These are phyloP conservation scores for Petrolisthes manimaculis DNA, from an alignment of 2,888 invertebrate species.

Conservation along the genomic window DNA sequence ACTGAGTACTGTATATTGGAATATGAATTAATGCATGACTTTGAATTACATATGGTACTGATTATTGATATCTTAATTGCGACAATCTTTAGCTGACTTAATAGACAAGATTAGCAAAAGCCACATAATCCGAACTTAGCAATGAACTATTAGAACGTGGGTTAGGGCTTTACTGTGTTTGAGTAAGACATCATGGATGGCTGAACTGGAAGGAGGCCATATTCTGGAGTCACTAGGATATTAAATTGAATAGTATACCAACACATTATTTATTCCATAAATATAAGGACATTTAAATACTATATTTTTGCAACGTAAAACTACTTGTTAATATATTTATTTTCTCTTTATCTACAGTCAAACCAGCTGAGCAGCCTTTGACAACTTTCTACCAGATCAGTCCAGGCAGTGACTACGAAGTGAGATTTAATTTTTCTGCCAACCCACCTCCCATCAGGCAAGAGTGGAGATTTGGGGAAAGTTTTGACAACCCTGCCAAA, in stretches of 20 bases:
- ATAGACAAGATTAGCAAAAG: background rate
- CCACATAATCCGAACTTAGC: background rate
- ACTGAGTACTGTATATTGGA: background rate
- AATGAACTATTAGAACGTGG: background rate
- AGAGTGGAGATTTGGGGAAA: slow-evolving; percentile 58
- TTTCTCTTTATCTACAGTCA: slow-evolving; percentile 35
- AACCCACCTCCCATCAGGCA: slow-evolving; percentile 52
- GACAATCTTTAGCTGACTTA: background rate
- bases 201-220: no score
- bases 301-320: background rate
- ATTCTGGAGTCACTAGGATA: no score
- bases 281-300: no score
- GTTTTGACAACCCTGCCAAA: slow-evolving; percentile 36
- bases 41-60: no score
- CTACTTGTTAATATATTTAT: background rate
- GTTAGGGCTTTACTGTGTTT: no score
- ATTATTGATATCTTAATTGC: background rate
- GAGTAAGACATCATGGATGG: no score
- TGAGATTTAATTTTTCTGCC: slow-evolving; percentile 63
- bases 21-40: background rate
- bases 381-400: slow-evolving; percentile 55
- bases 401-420: slow-evolving; percentile 59
- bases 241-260: no score
- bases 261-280: no score
- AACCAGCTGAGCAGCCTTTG: slow-evolving; percentile 38